Evolutionary conservation across 2,113 vertebrate species (phyloP).

Genomic region (Protomyctophum bolini): DNA sequence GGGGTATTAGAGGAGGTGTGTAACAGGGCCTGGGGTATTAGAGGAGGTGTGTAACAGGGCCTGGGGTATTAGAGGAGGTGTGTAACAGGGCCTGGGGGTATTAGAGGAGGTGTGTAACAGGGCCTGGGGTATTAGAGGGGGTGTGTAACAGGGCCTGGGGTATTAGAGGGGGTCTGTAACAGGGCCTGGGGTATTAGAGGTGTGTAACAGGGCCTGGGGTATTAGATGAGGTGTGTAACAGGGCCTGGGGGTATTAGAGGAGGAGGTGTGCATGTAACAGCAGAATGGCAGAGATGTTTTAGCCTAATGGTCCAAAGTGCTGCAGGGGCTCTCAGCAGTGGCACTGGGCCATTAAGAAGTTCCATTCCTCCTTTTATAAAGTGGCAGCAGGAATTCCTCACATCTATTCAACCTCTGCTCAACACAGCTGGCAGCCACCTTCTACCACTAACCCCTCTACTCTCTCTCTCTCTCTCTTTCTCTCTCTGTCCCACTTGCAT

Average conservation of each 20-base stretch:
- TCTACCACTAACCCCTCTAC: background rate
- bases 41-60: too few relatives aligned
- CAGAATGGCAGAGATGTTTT: slow-evolving; percentile 27
- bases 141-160: too few relatives aligned
- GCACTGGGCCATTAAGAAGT: slow-evolving; percentile 24
- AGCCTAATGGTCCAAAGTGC: slow-evolving; percentile 39
- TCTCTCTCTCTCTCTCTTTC: background rate
- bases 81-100: too few relatives aligned
- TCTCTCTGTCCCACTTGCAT: background rate
- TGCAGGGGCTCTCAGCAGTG: slow-evolving; percentile 27
- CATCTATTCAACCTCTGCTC: slow-evolving; percentile 33
- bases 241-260: background rate
- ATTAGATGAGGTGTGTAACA: too few relatives aligned
- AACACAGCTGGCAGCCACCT: slow-evolving; percentile 2
- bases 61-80: too few relatives aligned
- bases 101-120: too few relatives aligned
- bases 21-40: too few relatives aligned
- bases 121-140: too few relatives aligned
- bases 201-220: slow-evolving; percentile 11
- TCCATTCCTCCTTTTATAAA: slow-evolving; percentile 28
- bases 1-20: too few relatives aligned
- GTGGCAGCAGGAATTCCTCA: slow-evolving; percentile 41
- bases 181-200: background rate
- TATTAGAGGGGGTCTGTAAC: too few relatives aligned
- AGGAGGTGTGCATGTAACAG: slow-evolving; percentile 14